phyloP scores from a whole-genome alignment of 35 echinoderm and acorn worm genomes.

The Ophioderma brevispina region DNA sequence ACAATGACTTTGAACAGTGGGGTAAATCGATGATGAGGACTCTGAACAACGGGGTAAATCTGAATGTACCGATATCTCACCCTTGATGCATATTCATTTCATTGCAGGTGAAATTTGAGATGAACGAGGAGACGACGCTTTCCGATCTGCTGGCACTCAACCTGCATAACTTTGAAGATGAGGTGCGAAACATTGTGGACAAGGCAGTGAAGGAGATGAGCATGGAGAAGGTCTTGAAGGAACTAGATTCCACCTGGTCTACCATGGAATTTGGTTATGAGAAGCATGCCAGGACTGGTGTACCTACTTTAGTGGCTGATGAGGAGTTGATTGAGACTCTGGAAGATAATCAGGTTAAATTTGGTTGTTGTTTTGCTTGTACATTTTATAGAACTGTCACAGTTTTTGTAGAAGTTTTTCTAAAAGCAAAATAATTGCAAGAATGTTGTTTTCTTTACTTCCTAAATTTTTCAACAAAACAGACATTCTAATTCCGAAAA shows the following conservation, averaged over 20 bases:
- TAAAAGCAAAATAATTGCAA: too few species aligned
- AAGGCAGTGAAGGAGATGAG: conserved; percentile 99
- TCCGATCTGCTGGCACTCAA: conserved; percentile 96
- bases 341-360: conserved; percentile 98
- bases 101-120: conserved; percentile 91
- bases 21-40: too few species aligned
- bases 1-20: too few species aligned
- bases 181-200: conserved; percentile 96
- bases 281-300: conserved; percentile 73
- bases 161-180: conserved; percentile 98
- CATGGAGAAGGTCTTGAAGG: conserved; percentile 99
- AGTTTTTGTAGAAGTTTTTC: too few species aligned
- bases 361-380: too few species aligned
- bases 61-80: too few species aligned
- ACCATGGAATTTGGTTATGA: conserved; percentile 99
- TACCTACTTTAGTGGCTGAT: conserved; percentile 69
- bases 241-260: conserved; percentile 95
- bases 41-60: too few species aligned
- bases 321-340: conserved; percentile 98
- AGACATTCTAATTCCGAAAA: too few species aligned
- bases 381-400: too few species aligned
- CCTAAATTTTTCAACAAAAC: too few species aligned
- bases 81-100: too few species aligned
- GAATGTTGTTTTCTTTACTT: too few species aligned
- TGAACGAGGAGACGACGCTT: conserved; percentile 90